Evolutionary conservation across 35 echinoderm and acorn worm genomes (phyloP), one percentile per base, ranked within the genome.

Genomic region (Apostichopus japonicus): DNA sequence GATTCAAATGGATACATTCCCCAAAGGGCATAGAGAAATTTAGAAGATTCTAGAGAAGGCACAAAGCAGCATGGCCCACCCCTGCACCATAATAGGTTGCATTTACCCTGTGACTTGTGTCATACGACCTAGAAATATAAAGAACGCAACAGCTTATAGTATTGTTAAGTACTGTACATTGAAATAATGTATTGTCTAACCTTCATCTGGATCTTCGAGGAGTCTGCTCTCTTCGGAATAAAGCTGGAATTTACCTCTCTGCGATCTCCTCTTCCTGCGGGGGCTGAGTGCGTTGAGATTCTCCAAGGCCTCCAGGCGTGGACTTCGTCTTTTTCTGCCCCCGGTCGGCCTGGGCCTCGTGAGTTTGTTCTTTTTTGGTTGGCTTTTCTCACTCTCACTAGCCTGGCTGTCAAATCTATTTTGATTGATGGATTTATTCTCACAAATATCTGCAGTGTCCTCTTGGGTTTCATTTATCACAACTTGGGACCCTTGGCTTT

Each of bases 221-320:
- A 84, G 51, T 21, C 15, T 24, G 15, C 4, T 65, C 24, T 51
- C 22, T 24, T 89, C 61, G 25, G 86, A 67, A 52, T 89, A 89
- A 33, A 89, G 67, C 13, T 89, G 57, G 19, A 89, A 89, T 89
- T 75, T 89, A 22, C 86, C 86, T 22, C 21, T 27, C 59, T 72
- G 14, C 22, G 59, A 72, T 53, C 67, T 59, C 62, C 27, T 67
- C 13, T 67, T 52, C 24, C 19, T 75, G 19, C 67, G 33, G 8
- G 86, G 86, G 51, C 51, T 75, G 5, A 89, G 63, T 23, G 86
- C 59, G 23, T 11, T 89, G 21, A 89, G 56, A 19, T 89, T 19
- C 19, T 89, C 24, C 8, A 89, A 63, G 1, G 86, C 86, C 44
- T 67, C 56, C 8, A 89, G 24, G 7, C 86, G 21, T 6, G 86